A percentile compares a stretch with the other conserved stretches of the same genome.
These are phyloP conservation scores for Okapia johnstoni DNA, from an alignment of 2,113 vertebrate genomes.

Conservation along the genomic window DNA sequence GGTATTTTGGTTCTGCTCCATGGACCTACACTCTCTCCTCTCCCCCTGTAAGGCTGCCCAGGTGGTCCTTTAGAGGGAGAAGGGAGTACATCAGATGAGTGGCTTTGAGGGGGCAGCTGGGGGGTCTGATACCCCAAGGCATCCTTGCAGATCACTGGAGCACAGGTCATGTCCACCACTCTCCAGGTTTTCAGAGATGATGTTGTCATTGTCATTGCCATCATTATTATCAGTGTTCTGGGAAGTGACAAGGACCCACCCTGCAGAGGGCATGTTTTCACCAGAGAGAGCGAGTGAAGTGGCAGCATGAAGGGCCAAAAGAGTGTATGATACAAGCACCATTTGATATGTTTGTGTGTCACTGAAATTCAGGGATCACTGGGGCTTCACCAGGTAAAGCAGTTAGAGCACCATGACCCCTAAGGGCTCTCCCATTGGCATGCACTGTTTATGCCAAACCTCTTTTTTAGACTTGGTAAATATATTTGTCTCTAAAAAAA, in stretches of 20 bases:
- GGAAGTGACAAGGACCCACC: neutral
- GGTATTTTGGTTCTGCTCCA: constrained; percentile 1
- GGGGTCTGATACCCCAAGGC: neutral
- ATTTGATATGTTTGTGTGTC: neutral
- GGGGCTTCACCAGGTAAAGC: neutral
- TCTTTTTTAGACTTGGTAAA: neutral
- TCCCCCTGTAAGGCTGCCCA: neutral
- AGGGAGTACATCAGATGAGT: neutral
- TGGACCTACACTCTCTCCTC: neutral
- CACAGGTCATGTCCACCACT: neutral
- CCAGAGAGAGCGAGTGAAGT: neutral
- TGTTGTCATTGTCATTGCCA: neutral
- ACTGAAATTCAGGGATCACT: neutral
- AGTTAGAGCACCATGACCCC: neutral
- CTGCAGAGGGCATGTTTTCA: neutral
- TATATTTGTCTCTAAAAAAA: constrained; percentile 26
- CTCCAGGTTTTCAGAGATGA: neutral
- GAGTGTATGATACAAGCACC: neutral
- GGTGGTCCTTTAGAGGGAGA: neutral
- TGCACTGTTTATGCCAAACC: neutral
- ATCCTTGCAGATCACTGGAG: neutral
- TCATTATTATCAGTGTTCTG: neutral
- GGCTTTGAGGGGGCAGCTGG: neutral
- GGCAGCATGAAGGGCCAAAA: neutral
- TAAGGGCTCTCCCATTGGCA: neutral